Evolutionary conservation across 2,113 vertebrate genomes (phyloP), one percentile per base, ranked within the genome.

Genomic region (Stigmatopora argus): DNA sequence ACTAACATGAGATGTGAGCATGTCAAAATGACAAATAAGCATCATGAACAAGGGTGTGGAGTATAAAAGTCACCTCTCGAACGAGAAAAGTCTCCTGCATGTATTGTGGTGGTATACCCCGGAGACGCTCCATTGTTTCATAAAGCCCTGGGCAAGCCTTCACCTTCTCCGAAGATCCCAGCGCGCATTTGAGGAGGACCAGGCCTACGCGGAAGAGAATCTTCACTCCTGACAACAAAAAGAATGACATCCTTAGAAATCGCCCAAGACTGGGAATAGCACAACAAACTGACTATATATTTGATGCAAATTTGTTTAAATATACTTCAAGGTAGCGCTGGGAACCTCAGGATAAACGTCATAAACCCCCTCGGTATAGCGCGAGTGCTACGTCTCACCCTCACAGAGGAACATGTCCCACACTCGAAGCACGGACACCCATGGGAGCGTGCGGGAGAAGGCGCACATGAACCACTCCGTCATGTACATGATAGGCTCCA

Each of bases 361-460:
- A 15, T 11, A 7, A 23, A 11, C 11, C 12, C n/a, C 12, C 38
- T 14, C 11, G 1, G 26, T 61, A 19, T 8, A 62, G 44, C 2
- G 9, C 23, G 6, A 8, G 46, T 1, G 23, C 9, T 10, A 13
- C 1, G 1, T 14, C 11, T 65, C 84, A 97, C 97, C 97, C 89
- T 99, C 97, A 4, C 96, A 98, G 51, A 99, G 94, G 83, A 99
- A 99, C 94, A 98, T 98, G 89, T 99, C 97, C 97, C 97, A 99
- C 71, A 99, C 89, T 0, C 96, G 93, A 78, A 99, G 89, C 80
- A 99, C 97, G 0, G 95, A 97, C 56, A 93, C 91, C 97, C 97
- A 99, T 17, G 97, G 97, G 69, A 99, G 90, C 0, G 95, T 98
- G 45, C 97, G 92, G 26, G 96, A 95, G 81, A 99, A 98, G 77